Percentiles rank a stretch among this genome's conserved stretches.
Evolutionary conservation across 2,113 vertebrate species (phyloP).

Genomic region (Nesogale talazaci): DNA sequence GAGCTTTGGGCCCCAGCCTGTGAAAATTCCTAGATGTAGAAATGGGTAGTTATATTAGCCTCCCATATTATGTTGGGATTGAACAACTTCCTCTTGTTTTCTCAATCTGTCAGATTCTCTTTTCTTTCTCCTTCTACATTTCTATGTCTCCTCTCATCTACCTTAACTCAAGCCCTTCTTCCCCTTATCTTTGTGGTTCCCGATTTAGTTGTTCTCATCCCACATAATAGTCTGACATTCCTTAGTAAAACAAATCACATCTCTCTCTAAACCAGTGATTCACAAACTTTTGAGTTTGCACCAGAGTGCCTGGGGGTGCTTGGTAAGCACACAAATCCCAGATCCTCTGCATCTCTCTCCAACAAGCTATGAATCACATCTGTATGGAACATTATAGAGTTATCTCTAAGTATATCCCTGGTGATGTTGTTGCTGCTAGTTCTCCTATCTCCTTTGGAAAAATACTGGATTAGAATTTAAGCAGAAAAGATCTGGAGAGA

Average conservation of each 20-base stretch:
- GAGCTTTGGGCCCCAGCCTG: not conserved
- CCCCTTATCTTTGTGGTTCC: not conserved
- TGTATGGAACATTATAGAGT: not conserved
- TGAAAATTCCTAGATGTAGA: not conserved
- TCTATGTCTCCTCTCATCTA: no score
- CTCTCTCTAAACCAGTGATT: not conserved
- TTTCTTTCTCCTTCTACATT: not conserved
- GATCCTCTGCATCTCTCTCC: not conserved
- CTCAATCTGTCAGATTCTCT: slow-evolving; percentile 12
- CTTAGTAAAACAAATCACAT: slow-evolving; percentile 30
- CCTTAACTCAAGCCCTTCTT: no score
- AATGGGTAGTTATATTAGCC: not conserved
- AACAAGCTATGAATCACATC: not conserved
- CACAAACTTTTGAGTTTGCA: not conserved
- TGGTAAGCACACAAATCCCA: slow-evolving; percentile 17
- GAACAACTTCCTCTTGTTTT: slow-evolving; percentile 3
- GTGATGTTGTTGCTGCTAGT: not conserved
- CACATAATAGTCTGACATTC: not conserved
- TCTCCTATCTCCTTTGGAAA: not conserved
- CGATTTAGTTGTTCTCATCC: not conserved
- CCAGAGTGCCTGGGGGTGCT: not conserved
- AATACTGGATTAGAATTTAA: slow-evolving; percentile 1
- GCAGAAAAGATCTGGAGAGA: not conserved
- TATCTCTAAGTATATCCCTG: not conserved
- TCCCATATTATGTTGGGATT: slow-evolving; percentile 19